Evolutionary conservation across 2,888 invertebrate genomes (phyloP).

Genomic region (Phlogophora meticulosa): DNA sequence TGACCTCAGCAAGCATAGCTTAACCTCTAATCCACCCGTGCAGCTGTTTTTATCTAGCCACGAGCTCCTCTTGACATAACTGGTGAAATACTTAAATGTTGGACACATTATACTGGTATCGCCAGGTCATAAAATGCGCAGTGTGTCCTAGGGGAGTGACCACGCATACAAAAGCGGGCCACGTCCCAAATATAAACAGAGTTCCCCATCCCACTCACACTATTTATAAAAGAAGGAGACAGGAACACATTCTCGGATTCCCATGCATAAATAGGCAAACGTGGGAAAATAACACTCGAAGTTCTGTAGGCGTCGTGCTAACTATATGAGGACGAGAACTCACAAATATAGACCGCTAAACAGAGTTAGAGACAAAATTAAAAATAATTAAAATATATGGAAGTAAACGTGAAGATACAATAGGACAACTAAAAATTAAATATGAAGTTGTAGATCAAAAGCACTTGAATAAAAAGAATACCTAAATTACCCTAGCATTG

Average conservation of each 20-base stretch:
- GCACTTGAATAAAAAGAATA: too few relatives aligned
- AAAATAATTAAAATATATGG: not conserved
- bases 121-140: constrained; percentile 64
- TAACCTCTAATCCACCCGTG: too few relatives aligned
- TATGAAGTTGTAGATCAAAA: too few relatives aligned
- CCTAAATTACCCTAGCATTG: too few relatives aligned
- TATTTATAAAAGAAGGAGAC: constrained; percentile 61
- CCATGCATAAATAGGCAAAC: constrained; percentile 75
- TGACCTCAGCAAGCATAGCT: too few relatives aligned
- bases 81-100: constrained; percentile 16
- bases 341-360: constrained; percentile 21
- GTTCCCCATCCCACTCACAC: constrained; percentile 67
- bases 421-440: too few relatives aligned
- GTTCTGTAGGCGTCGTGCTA: constrained; percentile 61
- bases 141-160: constrained; percentile 67
- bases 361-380: constrained; percentile 17
- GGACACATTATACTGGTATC: constrained; percentile 24
- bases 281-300: constrained; percentile 79
- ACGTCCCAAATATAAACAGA: constrained; percentile 70
- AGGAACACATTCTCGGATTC: constrained; percentile 70
- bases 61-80: too few relatives aligned
- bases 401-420: too few relatives aligned
- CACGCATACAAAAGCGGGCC: constrained; percentile 74
- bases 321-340: constrained; percentile 52
- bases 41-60: too few relatives aligned